Base-by-base conservation (phyloP, 2,113 vertebrate genomes). In the Coregonus clupeaformis region DNA sequence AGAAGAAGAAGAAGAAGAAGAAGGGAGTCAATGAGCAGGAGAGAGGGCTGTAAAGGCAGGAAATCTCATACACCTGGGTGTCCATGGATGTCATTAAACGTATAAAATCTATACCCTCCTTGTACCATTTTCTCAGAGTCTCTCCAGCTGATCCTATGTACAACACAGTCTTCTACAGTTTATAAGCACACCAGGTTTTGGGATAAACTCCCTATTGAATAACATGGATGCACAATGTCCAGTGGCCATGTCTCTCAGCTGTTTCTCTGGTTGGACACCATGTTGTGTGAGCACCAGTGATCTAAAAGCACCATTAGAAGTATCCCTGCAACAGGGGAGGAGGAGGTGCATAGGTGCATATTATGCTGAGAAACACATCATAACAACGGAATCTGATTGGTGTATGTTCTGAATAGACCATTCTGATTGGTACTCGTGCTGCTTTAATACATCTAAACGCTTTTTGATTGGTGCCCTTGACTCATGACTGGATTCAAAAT, bases 301-400 rank as follows among this genome's bases (percentile, higher is more conserved):
- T 18, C 49, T 52, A 18, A 78, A 91, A 94, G 92, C 92, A 94
- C 92, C 92, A 91, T 86, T 86, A 87, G 88, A 89, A 89, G 90
- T 80, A 87, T 78, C 90, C 90, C 91, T 90, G 87, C 79, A 85
- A 89, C 80, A 85, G 78, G 62, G 89, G 86, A 49, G 82, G 85
- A 59, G 82, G 86, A 85, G 86, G 87, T 88, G 89, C 88, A 89
- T 82, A 84, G 88, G 89, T 90, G 92, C 90, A 87, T 88, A 89
- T 52, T 16, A 52, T 84, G 83, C 86, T 87, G 82, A 80, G 57
- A 81, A 80, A 87, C 80, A 81, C 69, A 80, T 24, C 16, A 20
- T 9, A 11, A 62, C 59, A 62, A 22, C 7, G 29, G 69, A 80
- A 80, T 79, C 72, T 60, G 70, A 68, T 67, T 69, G 73, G 80